A percentile compares a stretch with the other conserved stretches of the same genome.
Conservation (phyloP, 2,113 vertebrate genomes). For the Aegotheles bennettii region DNA sequence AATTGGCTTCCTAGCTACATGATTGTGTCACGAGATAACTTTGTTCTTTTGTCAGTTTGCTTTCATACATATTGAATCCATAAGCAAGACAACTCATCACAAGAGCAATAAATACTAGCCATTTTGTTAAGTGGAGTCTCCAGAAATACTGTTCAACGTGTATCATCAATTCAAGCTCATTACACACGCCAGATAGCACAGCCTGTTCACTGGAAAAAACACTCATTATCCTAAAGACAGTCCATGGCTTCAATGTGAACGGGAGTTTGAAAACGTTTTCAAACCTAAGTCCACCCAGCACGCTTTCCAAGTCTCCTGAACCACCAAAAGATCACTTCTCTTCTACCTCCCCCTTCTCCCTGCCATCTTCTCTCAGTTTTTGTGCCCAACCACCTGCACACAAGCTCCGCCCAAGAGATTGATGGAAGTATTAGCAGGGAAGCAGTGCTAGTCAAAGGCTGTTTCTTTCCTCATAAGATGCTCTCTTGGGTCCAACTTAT, state of each 20-base stretch:
- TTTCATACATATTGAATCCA: not conserved
- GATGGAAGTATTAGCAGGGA: not conserved
- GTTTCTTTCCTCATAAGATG: not conserved
- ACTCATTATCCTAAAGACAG: not conserved
- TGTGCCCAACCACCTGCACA: not conserved
- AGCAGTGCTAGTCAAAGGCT: not conserved
- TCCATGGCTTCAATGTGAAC: not conserved
- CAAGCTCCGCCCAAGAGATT: not conserved
- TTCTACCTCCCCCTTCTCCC: not conserved
- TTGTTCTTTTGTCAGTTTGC: not conserved
- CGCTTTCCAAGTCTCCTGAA: not conserved
- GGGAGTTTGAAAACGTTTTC: not conserved
- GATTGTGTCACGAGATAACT: not conserved
- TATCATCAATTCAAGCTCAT: not conserved
- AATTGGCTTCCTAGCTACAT: conserved; percentile 37
- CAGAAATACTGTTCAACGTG: not conserved
- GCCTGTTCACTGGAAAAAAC: not conserved
- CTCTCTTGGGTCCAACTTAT: not conserved
- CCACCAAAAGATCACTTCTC: not conserved
- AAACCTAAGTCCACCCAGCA: not conserved
- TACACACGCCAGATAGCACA: not conserved
- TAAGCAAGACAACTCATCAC: conserved; percentile 12
- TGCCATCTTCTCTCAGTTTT: not conserved
- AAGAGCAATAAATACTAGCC: not conserved
- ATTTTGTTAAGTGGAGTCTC: not conserved